Evolutionary conservation across 1,140 invertebrate species (phyloP), one percentile per base, ranked within the genome.

Genomic region (Meloidogyne hapla): DNA sequence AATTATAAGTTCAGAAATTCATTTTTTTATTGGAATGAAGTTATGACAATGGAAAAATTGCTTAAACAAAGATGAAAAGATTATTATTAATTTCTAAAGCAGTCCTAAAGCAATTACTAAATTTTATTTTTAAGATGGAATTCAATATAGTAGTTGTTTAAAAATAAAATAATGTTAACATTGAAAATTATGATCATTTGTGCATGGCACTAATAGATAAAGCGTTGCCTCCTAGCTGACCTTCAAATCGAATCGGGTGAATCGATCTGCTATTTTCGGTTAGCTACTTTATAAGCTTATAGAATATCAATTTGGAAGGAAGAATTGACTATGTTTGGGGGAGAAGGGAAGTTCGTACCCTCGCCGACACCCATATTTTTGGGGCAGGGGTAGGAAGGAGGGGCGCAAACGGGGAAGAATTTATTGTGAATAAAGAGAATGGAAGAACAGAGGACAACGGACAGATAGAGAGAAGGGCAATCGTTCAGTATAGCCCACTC

Each of bases 381-480:
- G 28, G 6, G 65, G 65, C 9, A n/a, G 8, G 23, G 28, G 64
- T 26, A 38, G 64, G n/a, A 38, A 26, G 12, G 68, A 10, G 26
- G 28, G 68, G 68, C 42, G 68, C 68, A 56, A 61, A 69, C 45
- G 45, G 68, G 68, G 68, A 45, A 28, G 18, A 23, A 21, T 56
- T 38, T 45, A 21, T 15, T 13, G 45, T 26, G 33, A 42, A 56
- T 25, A 61, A 69, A 42, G 25, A 8, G 68, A 26, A 69, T 28
- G 28, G 28, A 48, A 23, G 67, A 69, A 48, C 38, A 48, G 45
- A 45, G 67, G 67, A 69, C 48, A 61, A 61, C 28, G 65, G 40
- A 40, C 8, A 23, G 28, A 61, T 25, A 40, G 56, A 28, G n/a
- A 69, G 28, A 42, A 25, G 68, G 68, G 68, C 28, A 42, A 42